Base-by-base conservation (phyloP, 2,888 invertebrate species). In the Alloplasta piceator region DNA sequence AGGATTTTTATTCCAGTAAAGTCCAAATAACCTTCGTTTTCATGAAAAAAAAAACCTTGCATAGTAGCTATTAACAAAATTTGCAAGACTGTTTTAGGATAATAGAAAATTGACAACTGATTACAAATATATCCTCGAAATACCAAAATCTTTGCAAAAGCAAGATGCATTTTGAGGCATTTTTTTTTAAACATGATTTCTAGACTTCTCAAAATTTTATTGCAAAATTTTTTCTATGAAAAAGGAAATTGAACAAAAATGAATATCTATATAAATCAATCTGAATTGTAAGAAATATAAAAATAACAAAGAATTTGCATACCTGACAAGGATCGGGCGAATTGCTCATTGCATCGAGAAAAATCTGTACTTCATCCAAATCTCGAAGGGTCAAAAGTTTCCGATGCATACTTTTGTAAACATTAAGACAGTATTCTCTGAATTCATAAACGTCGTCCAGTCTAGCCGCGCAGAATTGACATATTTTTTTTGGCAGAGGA, bases 291-390 rank as follows among this genome's bases (percentile, higher is more conserved):
- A 26, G 1, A 26, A 26, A 26, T 26, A 26, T 26, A 26, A 26
- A 26, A 26, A 26, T 26, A 3, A 26, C 3, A 26, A 26, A 2
- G 3, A 26, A 26, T 26, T 26, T 3, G 78, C 66, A 36, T 85
- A 90, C 90, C 85, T 90, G 90, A 74, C 90, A 90, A 26, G 90
- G 90, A 74, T 90, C 90, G 0, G 89, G 87, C 12, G 90, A 90
- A 79, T 89, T 90, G 12, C 81, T 86, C 89, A 90, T 90, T 1
- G 90, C 90, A 6, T 90, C 86, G 50, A 90, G 74, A 66, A 88
- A 90, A 78, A 90, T 88, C 60, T 89, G 85, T 6, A 89, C 90
- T 1, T 87, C 81, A 78, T 89, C 89, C 0, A 80, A 70, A 26
- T 86, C 75, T 56, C 86, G 86, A 1, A 80, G 83, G 4, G 75